These are phyloP conservation scores for Ceratina calcarata DNA, from an alignment of 1,140 invertebrate species.

Conservation along the genomic window DNA sequence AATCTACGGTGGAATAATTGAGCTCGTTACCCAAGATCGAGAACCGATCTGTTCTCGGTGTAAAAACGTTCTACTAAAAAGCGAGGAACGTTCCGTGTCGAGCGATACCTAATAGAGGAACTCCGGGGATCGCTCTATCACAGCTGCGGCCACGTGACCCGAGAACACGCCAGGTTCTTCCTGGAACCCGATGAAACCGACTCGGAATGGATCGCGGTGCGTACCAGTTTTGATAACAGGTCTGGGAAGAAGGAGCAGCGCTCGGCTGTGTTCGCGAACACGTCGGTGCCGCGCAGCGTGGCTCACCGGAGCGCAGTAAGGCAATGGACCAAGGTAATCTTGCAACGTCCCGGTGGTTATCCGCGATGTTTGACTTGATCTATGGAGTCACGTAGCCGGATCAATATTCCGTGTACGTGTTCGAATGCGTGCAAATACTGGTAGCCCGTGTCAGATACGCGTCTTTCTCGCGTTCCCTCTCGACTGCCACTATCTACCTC, in stretches of 20 bases:
- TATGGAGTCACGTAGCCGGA: conserved; percentile 60
- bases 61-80: neutral
- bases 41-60: too few species aligned
- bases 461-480: conserved; percentile 40
- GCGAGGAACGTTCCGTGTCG: neutral
- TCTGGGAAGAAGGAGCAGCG: conserved; percentile 37
- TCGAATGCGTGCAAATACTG: conserved; percentile 48
- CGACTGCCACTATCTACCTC: neutral
- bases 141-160: conserved; percentile 7
- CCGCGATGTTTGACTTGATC: conserved; percentile 61
- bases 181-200: conserved; percentile 12
- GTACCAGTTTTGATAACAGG: conserved; percentile 67
- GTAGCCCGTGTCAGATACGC: conserved; percentile 52
- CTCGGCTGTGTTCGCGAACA: conserved; percentile 22
- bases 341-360: conserved; percentile 59
- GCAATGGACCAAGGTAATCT: conserved; percentile 67
- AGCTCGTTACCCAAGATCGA: too few species aligned
- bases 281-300: conserved; percentile 22
- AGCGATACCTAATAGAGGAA: neutral
- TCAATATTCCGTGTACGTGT: conserved; percentile 64
- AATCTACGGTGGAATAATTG: too few species aligned
- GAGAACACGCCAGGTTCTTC: conserved; percentile 11
- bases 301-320: conserved; percentile 49
- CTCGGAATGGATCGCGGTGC: conserved; percentile 13
- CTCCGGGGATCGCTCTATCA: neutral